Evolutionary conservation across 30 jellyfish, hydroid and myxozoan genomes (phyloP).

Genomic region (Morbakka virulenta): DNA sequence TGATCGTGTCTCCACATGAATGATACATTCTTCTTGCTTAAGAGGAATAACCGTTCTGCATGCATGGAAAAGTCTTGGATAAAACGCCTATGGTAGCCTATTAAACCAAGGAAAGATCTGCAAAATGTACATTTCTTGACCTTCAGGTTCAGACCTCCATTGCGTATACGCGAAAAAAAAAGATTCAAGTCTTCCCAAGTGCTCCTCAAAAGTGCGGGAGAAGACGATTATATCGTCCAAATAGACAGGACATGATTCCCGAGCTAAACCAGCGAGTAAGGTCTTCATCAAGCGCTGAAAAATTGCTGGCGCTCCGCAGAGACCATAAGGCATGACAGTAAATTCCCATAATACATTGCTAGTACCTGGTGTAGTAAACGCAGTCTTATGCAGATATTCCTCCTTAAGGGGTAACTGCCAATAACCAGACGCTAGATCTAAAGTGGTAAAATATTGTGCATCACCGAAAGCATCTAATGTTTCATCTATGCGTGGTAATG

Average conservation of each 20-base stretch:
- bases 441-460: slow-evolving; percentile 24
- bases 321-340: slow-evolving; percentile 54
- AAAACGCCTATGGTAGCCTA: slow-evolving; percentile 35
- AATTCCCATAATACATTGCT: slow-evolving; percentile 17
- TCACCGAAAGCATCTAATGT: slow-evolving; percentile 26
- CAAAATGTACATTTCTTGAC: slow-evolving; percentile 36
- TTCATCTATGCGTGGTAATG: no score
- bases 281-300: slow-evolving; percentile 51
- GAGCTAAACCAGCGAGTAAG: slow-evolving; percentile 15
- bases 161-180: slow-evolving; percentile 10
- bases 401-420: slow-evolving; percentile 44
- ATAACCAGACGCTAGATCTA: slow-evolving; percentile 46
- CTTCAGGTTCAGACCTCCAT: slow-evolving; percentile 21
- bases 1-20: slow-evolving; percentile 21
- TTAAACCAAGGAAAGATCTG: slow-evolving; percentile 44
- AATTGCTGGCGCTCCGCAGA: slow-evolving; percentile 49
- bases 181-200: not conserved
- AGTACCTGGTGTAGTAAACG: slow-evolving; percentile 1
- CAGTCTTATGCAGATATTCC: slow-evolving; percentile 35
- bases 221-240: slow-evolving; percentile 31
- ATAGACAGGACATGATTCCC: slow-evolving; percentile 44
- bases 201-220: slow-evolving; percentile 45
- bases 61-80: slow-evolving; percentile 25
- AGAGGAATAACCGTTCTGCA: slow-evolving; percentile 27
- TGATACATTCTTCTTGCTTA: slow-evolving; percentile 10